Evolutionary conservation across 2,888 invertebrate genomes (phyloP), one percentile per base, ranked within the genome.

Genomic region (Drosophila nr. perissopoda): DNA sequence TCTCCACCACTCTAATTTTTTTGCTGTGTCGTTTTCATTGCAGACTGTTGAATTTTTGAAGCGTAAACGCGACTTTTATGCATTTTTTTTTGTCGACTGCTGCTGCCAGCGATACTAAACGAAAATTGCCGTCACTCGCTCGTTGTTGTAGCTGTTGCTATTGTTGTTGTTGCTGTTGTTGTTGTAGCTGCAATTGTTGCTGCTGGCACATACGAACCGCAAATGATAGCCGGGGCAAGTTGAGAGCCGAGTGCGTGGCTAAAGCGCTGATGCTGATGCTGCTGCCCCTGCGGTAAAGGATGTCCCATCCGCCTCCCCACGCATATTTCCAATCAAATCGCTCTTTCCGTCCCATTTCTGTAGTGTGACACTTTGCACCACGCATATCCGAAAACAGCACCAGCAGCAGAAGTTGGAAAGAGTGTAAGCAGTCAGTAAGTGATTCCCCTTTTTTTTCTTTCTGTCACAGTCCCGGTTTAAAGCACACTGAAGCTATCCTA

Each of bases 291-390:
- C 27, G 59, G 54, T 54, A 53, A 29, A 53, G 33, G 45, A 29
- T 58, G 42, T 18, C 13, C 70, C 31, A 33, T 21, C 6, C 21
- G 18, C 31, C 29, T n/a, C 10, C n/a, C 29, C 33, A 52, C 21
- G 13, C 29, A 21, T 3, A 21, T 27, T 13, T 31, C 36, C 34
- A 6, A 36, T 33, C 18, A 25, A 1, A 21, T 21, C 2, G 2
- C 40, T 8, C 45, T 2, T 27, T 18, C 56, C 62, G 66, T 62
- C 64, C 59, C 70, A 67, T 87, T 69, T 65, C 76, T 31, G 87
- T 69, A 73, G 82, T 83, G 87, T 73, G 82, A 84, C 79, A 87
- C 84, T 73, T 84, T 78, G 73, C 58, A 56, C 69, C 75, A 71
- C 53, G 67, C 56, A 54, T 21, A 16, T 16, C 21, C 33, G 8